Conservation (phyloP, 2,113 vertebrate genomes). For the Coptodon bakossiorum region DNA sequence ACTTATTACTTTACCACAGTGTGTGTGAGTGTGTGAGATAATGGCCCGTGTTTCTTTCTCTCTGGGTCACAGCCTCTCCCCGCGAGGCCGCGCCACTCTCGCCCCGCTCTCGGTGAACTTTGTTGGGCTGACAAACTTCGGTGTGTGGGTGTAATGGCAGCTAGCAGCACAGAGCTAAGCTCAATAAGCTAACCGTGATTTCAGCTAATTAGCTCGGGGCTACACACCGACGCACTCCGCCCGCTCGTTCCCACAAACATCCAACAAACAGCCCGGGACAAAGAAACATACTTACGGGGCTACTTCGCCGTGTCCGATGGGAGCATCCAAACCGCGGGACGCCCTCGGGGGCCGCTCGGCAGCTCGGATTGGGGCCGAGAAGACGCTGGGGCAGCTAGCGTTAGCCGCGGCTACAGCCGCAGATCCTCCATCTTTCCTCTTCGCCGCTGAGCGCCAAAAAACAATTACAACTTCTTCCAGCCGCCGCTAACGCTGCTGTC, state of each 20-base stretch:
- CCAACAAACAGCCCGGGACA: neutral
- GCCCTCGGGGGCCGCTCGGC: neutral
- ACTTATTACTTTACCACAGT: neutral
- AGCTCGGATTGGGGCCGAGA: neutral
- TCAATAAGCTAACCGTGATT: constrained; percentile 44
- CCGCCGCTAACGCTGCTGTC: neutral
- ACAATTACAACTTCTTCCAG: constrained; percentile 68
- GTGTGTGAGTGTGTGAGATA: neutral
- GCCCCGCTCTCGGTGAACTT: neutral
- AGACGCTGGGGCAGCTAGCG: constrained; percentile 25
- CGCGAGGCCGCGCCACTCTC: neutral
- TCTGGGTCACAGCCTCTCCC: neutral
- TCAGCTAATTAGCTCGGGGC: constrained; percentile 43
- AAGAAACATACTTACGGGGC: constrained; percentile 13
- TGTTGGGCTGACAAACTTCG: neutral
- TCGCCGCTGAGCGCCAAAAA: constrained; percentile 64
- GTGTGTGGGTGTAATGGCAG: constrained; percentile 24
- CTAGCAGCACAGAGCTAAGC: constrained; percentile 29
- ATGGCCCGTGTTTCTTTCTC: neutral
- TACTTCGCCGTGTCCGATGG: neutral
- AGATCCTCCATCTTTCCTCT: constrained; percentile 66
- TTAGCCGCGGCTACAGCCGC: constrained; percentile 56
- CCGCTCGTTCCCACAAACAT: neutral
- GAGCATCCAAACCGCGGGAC: neutral
- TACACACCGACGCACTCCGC: constrained; percentile 16